A percentile compares a stretch with the other conserved stretches of the same genome.
Evolutionary conservation across 2,888 invertebrate genomes (phyloP).

Genomic region (Odontomyia ornata): DNA sequence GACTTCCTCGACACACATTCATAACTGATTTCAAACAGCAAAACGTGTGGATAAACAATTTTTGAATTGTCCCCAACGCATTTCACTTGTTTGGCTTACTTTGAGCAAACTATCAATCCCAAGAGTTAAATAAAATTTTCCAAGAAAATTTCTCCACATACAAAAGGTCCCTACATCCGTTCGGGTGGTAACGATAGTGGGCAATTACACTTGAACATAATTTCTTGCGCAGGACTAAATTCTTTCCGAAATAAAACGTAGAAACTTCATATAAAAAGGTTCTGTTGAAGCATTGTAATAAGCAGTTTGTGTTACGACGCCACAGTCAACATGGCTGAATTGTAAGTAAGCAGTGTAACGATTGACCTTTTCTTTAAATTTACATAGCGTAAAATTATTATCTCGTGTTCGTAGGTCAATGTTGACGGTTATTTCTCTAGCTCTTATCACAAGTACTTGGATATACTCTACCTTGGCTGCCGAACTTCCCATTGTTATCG

Average conservation of each 20-base stretch:
- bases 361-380: no score
- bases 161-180: no score
- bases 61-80: no score
- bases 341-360: not conserved
- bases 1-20: no score
- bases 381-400: not conserved
- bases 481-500: conserved; percentile 59
- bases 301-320: not conserved
- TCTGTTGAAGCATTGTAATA: not conserved
- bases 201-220: no score
- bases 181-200: no score
- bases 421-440: conserved; percentile 20
- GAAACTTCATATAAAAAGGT: conserved; percentile 27
- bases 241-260: not conserved
- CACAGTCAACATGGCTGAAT: conserved; percentile 10
- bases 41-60: no score
- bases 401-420: conserved; percentile 2
- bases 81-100: no score
- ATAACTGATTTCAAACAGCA: no score
- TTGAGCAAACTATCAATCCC: no score
- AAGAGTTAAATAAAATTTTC: no score
- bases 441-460: conserved; percentile 51
- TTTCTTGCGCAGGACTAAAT: conserved; percentile 4
- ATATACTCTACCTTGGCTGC: conserved; percentile 45
- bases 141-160: no score